Conservation (phyloP, 1,140 invertebrate genomes). For the Trachelipus rathkii region DNA sequence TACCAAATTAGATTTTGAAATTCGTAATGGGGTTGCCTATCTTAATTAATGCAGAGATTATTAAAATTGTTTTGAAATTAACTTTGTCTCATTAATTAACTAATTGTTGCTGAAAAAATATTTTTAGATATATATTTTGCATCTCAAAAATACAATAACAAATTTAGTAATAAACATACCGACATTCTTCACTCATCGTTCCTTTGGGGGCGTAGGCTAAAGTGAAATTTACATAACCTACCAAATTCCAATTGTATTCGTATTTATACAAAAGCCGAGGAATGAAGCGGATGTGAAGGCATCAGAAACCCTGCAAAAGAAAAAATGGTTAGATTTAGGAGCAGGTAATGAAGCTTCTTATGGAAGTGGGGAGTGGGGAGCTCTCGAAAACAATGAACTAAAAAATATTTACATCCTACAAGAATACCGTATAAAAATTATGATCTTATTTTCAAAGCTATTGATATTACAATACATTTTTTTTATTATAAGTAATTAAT, state of each 20-base stretch:
- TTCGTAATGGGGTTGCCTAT: too few species aligned
- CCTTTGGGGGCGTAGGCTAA: conserved; percentile 62
- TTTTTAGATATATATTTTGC: neutral
- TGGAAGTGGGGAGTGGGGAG: too few species aligned
- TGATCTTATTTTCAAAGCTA: too few species aligned
- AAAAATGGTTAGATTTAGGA: neutral
- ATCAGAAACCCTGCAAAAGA: conserved; percentile 65
- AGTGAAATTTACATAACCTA: conserved; percentile 72
- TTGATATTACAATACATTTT: too few species aligned
- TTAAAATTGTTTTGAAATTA: neutral
- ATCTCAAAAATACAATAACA: neutral
- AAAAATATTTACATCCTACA: too few species aligned
- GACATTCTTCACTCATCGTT: conserved; percentile 58
- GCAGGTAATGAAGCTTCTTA: too few species aligned
- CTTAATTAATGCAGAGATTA: neutral
- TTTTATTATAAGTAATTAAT: too few species aligned
- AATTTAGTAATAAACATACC: conserved; percentile 47
- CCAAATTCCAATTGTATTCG: conserved; percentile 58
- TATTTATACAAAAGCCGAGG: conserved; percentile 68
- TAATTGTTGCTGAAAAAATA: neutral
- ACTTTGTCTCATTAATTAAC: neutral
- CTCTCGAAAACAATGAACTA: too few species aligned
- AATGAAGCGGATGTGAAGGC: conserved; percentile 79
- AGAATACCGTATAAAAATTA: too few species aligned
- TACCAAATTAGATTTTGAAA: too few species aligned